Base-by-base conservation (phyloP, 1,140 invertebrate genomes). In the Eriosoma lanigerum region DNA sequence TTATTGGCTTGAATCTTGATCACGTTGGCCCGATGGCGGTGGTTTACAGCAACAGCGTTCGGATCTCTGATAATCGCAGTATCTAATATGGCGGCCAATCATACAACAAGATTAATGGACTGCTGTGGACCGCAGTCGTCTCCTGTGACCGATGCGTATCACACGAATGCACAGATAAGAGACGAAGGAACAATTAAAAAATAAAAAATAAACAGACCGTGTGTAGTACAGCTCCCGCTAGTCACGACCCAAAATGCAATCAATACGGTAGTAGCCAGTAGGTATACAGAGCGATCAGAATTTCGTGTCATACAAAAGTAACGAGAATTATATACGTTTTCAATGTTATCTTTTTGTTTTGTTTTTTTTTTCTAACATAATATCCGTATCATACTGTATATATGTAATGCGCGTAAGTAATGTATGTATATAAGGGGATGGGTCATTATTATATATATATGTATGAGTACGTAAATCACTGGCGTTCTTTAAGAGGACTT, bases 211-310 rank as follows among this genome's bases (percentile, higher is more conserved):
- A 62, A 68, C 17, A 21, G 10, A 64, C 9, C 0, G 24, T 29
- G 19, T 19, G 6, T 17, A 8, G 12, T 21, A 12, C n/a, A 15
- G 70, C 50, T 73, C 50, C 70, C 32, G 54, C n/a, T 5, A 76
- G 73, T 76, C 54, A 60, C 73, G 73, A 76, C n/a, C 32, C 54
- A n/a, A 58, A 54, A 68, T 13, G 54, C 32, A 44, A 44, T 60
- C 21, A 38, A 76, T 38, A 24, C 32, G 52, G 13, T 68, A 8
- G 66, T 17, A 1, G 32, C 32, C 32, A 4, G 32, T 8, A n/a
- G n/a, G n/a, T n/a, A n/a, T n/a, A n/a, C n/a, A n/a, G n/a, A n/a
- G n/a, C n/a, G n/a, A n/a, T n/a, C n/a, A n/a, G n/a, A n/a, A n/a
- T n/a, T n/a, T n/a, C n/a, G n/a, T n/a, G n/a, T n/a, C n/a, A n/a